Evolutionary conservation across 2,888 invertebrate genomes (phyloP), one percentile per base, ranked within the genome.

Genomic region (Cheilosia vernalis): DNA sequence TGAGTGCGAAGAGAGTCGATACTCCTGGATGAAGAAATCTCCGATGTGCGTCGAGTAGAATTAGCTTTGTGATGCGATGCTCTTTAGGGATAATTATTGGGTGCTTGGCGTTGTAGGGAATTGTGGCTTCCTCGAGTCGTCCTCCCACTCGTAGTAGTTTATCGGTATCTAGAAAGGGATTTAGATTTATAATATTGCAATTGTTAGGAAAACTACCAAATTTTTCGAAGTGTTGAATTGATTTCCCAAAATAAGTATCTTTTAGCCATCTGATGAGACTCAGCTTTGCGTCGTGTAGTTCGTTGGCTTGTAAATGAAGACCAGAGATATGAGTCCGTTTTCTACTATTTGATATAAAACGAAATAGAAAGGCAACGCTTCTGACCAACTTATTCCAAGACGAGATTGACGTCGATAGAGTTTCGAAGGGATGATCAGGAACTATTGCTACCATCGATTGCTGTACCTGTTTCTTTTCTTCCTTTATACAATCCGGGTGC

Each of bases 251-350:
- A 21, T 51, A 17, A 30, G 15, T 15, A 0, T 1, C n/a, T 30
- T 55, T 30, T 30, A 55, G 7, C n/a, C 55, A 55, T 55, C n/a
- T 30, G 15, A 55, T n/a, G 55, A 55, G 27, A 27, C 53, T 55
- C 6, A 53, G 7, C 53, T 30, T 53, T 53, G 53, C 53, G 5
- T 53, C 4, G 53, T n/a, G 30, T 7, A 53, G 4, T n/a, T 9
- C 9, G 30, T 9, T 9, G 7, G 30, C 30, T 9, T 30, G 30
- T 30, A 30, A 30, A 30, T 30, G 30, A 30, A 2, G 9, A 30
- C 9, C 30, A 30, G 2, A 2, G 30, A 30, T 30, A 9, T 30
- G 30, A 30, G 30, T 30, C 55, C 30, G 47, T 19, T 47, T 47
- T 19, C 15, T 19, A 15, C 21, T 13, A 19, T 55, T 30, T n/a